These are phyloP conservation scores for Pseudococcus viburni DNA, from an alignment of 2,888 invertebrate genomes.

Conservation along the genomic window DNA sequence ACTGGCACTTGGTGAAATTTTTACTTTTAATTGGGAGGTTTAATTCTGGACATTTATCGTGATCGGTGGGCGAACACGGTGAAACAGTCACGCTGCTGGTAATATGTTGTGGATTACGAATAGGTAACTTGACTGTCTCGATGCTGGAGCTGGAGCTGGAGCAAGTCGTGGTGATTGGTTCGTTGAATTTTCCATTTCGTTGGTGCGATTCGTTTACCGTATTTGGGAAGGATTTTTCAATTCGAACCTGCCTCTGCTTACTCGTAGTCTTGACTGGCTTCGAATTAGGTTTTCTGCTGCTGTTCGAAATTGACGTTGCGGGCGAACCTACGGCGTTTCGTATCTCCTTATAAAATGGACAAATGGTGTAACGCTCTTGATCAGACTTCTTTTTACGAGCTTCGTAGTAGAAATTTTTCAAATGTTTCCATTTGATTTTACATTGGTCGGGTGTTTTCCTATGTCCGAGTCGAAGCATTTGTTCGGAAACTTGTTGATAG, in stretches of 20 bases:
- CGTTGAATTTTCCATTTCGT: neutral
- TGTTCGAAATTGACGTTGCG: neutral
- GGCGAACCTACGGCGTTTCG: conserved; percentile 19
- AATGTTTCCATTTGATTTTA: conserved; percentile 65
- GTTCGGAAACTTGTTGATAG: conserved; percentile 60
- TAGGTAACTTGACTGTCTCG: neutral
- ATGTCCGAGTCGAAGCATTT: conserved; percentile 59
- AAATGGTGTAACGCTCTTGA: conserved; percentile 55
- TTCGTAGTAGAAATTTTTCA: conserved; percentile 64
- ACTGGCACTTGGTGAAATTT: neutral
- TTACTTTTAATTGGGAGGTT: neutral
- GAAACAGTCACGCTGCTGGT: conserved; percentile 11
- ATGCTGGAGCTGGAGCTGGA: neutral
- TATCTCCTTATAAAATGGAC: conserved; percentile 63
- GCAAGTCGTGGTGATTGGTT: neutral
- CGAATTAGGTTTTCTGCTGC: neutral
- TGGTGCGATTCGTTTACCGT: neutral
- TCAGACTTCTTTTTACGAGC: conserved; percentile 43
- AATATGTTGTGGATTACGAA: neutral
- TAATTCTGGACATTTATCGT: neutral
- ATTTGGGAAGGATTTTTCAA: neutral
- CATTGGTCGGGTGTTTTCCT: conserved; percentile 64
- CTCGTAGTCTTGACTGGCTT: neutral
- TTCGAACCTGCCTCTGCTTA: neutral
- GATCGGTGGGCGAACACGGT: neutral